Base-by-base conservation (phyloP, 2,797 vertebrate genomes). In the Helicolenus hilgendorfi region DNA sequence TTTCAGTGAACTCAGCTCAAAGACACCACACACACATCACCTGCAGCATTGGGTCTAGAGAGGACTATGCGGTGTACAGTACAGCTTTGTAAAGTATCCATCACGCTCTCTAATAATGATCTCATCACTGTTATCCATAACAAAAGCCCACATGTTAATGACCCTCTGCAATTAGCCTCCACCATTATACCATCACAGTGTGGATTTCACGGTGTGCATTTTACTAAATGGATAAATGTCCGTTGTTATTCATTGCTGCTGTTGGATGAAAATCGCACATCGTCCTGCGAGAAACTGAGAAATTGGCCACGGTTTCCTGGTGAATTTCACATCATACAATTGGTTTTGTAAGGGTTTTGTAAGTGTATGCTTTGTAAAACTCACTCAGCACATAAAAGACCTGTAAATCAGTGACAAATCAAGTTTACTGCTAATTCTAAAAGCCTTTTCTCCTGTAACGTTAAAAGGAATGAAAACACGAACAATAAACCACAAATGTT, bases 81-180 rank as follows among this genome's bases (percentile, higher is more conserved):
- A 62, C 71, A 38, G 60, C 56, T 83, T 38, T n/a, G 29, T 85
- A 74, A 62, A 77, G 82, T n/a, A 74, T 63, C 73, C 78, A 76
- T 69, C 60, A 22, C 64, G 60, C 72, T 53, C 35, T 41, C 69
- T 22, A 70, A 55, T 67, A 74, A 84, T 60, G 33, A 80, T 41
- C 71, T 63, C 60, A 56, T 77, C 55, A 41, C 72, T 84, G 82
- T 77, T 77, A 63, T 56, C 59, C 70, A 67, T 33, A 63, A 79
- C 70, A 65, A 83, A 80, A 78, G 14, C 49, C 60, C 58, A 24
- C 78, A 76, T 36, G 60, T 70, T 88, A 78, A 89, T 58, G 64
- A 77, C 65, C 70, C 83, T 29, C 38, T 71, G 79, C 64, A 87
- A 89, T 87, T 74, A 87, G 22, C 22, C 13, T 70, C 13, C 55